Base-by-base conservation (phyloP, 1,140 invertebrate species). In the Zaprionus taronus region DNA sequence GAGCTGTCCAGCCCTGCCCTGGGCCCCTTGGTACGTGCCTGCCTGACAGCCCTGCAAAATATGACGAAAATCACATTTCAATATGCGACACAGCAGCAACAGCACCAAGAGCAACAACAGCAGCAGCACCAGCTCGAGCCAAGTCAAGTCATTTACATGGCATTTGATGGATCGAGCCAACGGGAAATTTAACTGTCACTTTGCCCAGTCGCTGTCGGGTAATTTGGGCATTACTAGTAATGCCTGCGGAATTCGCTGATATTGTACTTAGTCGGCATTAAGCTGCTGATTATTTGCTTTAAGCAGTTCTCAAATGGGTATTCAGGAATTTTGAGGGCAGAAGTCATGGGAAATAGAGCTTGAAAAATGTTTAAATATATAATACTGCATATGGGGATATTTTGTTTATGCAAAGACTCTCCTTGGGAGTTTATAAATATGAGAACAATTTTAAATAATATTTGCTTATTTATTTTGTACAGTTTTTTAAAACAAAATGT, bases 111-210 rank as follows among this genome's bases (percentile, higher is more conserved):
- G 34, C 38, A 47, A 20, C 11, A 28, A 22, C 26, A 49, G 28
- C 60, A 49, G n/a, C 41, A 49, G 60, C 47, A 26, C 14, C 36
- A 14, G 5, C 34, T 26, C 55, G 7, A 49, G 44, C 24, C 20
- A 5, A 31, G 12, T 26, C 15, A 24, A 24, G 49, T 55, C 34
- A 66, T 66, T 84, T 87, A 76, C 84, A 87, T 80, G 80, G 56
- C 76, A 79, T 38, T 65, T 85, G 83, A 85, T 85, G 82, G 83
- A 85, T 85, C 76, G 65, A 60, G 56, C 70, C 22, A 74, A 68
- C 80, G 83, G 83, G 83, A 83, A 86, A 83, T 87, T 83, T 82
- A 79, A 64, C 67, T 85, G 83, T 82, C 83, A 86, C 61, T 79
- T 65, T 49, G 57, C 49, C 38, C 53, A 57, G 22, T 24, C 2